Evolutionary conservation across 2,888 invertebrate species (phyloP).

Genomic region (Drosophila histrio): DNA sequence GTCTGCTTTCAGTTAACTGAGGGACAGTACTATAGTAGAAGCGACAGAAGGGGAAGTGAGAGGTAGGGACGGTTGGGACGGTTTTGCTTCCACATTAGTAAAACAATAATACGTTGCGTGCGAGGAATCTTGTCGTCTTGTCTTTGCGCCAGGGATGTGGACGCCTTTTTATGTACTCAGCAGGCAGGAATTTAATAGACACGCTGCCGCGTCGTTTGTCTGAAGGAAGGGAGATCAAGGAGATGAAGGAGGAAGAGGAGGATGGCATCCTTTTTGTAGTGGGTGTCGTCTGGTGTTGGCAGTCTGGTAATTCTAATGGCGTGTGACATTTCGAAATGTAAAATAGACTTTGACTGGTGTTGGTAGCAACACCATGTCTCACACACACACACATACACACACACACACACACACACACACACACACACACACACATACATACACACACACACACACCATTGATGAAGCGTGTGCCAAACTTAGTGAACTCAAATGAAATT

Average conservation of each 20-base stretch:
- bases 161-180: slow-evolving; percentile 23
- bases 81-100: slow-evolving; percentile 37
- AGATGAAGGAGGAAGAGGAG: not conserved
- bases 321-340: slow-evolving; percentile 62
- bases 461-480: slow-evolving; percentile 30
- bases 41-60: not conserved
- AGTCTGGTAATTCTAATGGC: slow-evolving; percentile 24
- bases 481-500: slow-evolving; percentile 38
- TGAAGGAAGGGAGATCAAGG: no score
- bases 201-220: not conserved
- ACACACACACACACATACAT: not conserved
- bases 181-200: slow-evolving; percentile 64
- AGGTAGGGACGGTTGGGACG: not conserved
- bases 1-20: not conserved
- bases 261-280: not conserved
- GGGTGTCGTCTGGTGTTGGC: slow-evolving; percentile 11
- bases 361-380: not conserved
- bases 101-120: slow-evolving; percentile 64
- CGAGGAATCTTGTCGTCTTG: slow-evolving; percentile 66
- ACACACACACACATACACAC: not conserved
- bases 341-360: slow-evolving; percentile 43
- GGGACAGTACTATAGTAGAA: no score
- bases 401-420: not conserved
- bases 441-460: slow-evolving; percentile 1
- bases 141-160: slow-evolving; percentile 21